These are phyloP conservation scores for Machaerirhynchus nigripectus DNA, from an alignment of 2,113 vertebrate genomes.

Conservation along the genomic window DNA sequence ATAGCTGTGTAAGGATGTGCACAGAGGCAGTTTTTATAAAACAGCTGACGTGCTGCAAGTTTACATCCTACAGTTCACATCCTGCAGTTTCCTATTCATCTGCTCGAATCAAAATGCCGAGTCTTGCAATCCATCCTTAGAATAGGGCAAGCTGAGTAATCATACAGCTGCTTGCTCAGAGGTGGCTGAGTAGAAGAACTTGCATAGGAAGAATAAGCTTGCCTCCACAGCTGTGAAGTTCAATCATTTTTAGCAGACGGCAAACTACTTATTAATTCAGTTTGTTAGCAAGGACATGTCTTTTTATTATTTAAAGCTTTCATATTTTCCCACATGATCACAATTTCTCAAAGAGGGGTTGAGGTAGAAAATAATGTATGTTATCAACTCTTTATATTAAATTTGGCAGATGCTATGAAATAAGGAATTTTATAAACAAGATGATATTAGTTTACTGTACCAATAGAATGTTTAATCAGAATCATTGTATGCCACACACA, in stretches of 20 bases:
- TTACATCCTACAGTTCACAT: neutral
- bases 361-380: constrained; percentile 16
- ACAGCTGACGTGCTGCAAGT: neutral
- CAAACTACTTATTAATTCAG: neutral
- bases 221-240: constrained; percentile 39
- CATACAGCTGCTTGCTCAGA: constrained; percentile 40
- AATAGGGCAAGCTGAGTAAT: constrained; percentile 17
- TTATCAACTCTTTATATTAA: constrained; percentile 9
- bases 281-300: neutral
- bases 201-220: neutral
- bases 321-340: neutral
- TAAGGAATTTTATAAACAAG: constrained; percentile 17
- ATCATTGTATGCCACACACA: neutral
- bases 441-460: neutral
- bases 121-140: neutral
- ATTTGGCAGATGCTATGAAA: constrained; percentile 21
- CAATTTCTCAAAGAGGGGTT: neutral
- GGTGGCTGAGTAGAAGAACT: neutral
- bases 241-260: neutral
- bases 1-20: neutral
- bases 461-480: constrained; percentile 2
- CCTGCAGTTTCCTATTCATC: neutral
- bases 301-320: neutral
- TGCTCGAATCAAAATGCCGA: constrained; percentile 7
- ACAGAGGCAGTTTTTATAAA: neutral